Conservation (phyloP, 35 echinoderm and acorn worm genomes). For the Ptychodera flava region DNA sequence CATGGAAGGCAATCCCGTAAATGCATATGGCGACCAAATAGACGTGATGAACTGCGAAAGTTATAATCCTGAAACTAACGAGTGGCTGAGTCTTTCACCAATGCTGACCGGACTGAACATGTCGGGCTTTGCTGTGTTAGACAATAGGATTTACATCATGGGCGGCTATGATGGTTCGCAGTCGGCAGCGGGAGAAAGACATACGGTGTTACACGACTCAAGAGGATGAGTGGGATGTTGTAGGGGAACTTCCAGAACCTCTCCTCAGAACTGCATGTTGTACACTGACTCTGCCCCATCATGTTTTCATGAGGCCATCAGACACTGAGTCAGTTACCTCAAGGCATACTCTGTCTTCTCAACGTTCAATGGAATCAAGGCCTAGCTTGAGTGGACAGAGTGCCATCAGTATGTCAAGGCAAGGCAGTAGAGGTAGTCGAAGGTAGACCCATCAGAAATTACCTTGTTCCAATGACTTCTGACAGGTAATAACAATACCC, state of each 20-base stretch:
- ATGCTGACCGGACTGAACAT: conserved; percentile 93
- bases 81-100: conserved; percentile 70
- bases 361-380: neutral
- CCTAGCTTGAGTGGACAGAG: neutral
- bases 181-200: conserved; percentile 75
- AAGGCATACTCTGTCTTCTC: neutral
- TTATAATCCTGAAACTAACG: conserved; percentile 41
- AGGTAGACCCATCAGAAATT: too few relatives aligned
- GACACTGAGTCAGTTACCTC: neutral
- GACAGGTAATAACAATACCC: too few relatives aligned
- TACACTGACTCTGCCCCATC: conserved; percentile 62
- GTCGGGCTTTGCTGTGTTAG: conserved; percentile 59
- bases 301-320: neutral
- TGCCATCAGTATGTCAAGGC: neutral
- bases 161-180: conserved; percentile 88
- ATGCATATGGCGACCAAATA: conserved; percentile 73
- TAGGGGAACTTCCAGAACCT: conserved; percentile 72
- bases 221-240: conserved; percentile 91
- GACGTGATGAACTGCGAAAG: conserved; percentile 86
- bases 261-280: conserved; percentile 77
- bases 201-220: conserved; percentile 67
- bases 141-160: conserved; percentile 77
- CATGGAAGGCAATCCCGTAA: conserved; percentile 92
- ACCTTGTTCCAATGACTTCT: too few relatives aligned
- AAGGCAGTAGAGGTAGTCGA: neutral